A percentile compares a stretch with the other conserved stretches of the same genome.
Conservation (phyloP, 2,888 invertebrate species). For the Troglohyphantes excavatus region DNA sequence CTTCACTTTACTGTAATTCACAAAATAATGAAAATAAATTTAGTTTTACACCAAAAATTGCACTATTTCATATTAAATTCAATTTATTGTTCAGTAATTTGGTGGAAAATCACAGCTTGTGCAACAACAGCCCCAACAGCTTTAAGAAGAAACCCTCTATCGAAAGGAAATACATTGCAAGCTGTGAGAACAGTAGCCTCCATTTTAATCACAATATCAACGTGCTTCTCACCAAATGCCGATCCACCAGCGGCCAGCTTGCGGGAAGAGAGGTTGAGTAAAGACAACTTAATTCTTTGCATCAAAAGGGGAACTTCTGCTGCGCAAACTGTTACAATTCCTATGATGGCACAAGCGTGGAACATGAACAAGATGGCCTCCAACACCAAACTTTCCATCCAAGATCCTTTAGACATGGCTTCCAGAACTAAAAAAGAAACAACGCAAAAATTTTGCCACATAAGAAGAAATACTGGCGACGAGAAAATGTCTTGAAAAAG, state of each 20-base stretch:
- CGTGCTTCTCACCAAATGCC: not conserved
- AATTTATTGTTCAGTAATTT: not conserved
- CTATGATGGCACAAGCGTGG: not conserved
- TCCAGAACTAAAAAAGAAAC: not conserved
- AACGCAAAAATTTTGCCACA: slow-evolving; percentile 10
- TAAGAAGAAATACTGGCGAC: not conserved
- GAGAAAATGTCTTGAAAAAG: slow-evolving; percentile 7
- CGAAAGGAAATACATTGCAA: not conserved
- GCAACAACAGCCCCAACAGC: not conserved
- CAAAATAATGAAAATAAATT: too few relatives aligned
- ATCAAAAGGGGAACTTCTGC: slow-evolving; percentile 8
- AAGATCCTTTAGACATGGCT: not conserved
- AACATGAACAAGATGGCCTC: not conserved
- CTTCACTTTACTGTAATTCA: too few relatives aligned
- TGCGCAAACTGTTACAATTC: not conserved
- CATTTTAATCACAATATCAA: not conserved
- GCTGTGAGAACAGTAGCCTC: not conserved
- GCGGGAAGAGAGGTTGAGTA: not conserved
- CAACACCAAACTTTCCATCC: not conserved
- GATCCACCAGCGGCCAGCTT: not conserved
- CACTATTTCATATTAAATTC: too few relatives aligned
- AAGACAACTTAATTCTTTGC: not conserved
- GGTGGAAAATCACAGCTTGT: not conserved
- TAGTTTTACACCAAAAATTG: too few relatives aligned
- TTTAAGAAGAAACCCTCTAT: slow-evolving; percentile 1